Base-by-base conservation (phyloP, 1,140 invertebrate genomes). In the Pseudomyrmex concolor region DNA sequence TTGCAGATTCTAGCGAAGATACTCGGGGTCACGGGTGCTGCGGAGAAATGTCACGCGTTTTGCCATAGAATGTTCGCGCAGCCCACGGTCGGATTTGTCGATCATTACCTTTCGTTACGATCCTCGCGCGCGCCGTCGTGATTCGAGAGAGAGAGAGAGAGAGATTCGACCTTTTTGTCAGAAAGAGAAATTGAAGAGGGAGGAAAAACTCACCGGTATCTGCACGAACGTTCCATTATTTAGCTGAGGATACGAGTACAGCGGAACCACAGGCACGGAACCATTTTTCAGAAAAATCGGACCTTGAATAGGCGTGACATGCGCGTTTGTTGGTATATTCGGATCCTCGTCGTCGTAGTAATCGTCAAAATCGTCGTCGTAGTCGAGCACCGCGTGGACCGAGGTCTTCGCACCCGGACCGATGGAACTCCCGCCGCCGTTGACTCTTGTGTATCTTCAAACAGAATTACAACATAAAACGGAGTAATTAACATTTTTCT, bases 211-310 rank as follows among this genome's bases (percentile, higher is more conserved):
- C 94, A 98, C 97, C 92, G 97, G 97, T 95, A 98, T 97, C 95
- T 97, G 97, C 73, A 97, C 95, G 90, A 97, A 96, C 15, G 96
- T 96, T 80, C 97, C 97, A 93, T 98, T 98, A 92, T 97, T 97
- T 83, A 97, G 92, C 72, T 96, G 96, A 10, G 96, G 96, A 94
- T 97, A 97, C 22, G 97, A 97, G 84, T 97, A 97, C 2, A 97
- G 94, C n/a, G 97, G 97, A 64, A 98, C 97, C 0, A 98, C 97
- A 19, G 97, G 97, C 25, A 97, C 97, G 34, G 95, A 95, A 81
- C 97, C 96, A 92, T 97, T 97, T 92, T 97, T 96, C 82, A 97
- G 87, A 85, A 96, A 96, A 92, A 97, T 97, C 2, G 97, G 97
- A 19, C 97, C 97, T 92, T 97, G 96, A 71, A 97, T 96, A 12